Percentiles rank a stretch among this genome's conserved stretches.
These are phyloP conservation scores for Bombus huntii DNA, from an alignment of 1,140 invertebrate species.

Conservation along the genomic window DNA sequence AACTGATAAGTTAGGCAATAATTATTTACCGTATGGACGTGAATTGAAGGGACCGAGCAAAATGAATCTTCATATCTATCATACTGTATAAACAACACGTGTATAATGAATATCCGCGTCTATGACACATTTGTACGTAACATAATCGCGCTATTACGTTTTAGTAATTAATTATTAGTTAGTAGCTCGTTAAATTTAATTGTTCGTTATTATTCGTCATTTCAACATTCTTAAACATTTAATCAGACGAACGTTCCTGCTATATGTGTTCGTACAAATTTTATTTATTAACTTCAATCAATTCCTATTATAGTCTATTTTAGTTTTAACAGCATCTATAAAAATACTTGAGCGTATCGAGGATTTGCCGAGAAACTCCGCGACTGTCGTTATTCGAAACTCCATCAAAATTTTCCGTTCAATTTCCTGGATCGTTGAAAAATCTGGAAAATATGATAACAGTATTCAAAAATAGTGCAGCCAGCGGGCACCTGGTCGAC, in stretches of 20 bases:
- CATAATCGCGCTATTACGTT: not conserved
- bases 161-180: not conserved
- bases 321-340: too few species aligned
- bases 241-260: not conserved
- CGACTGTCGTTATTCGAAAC: not conserved
- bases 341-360: too few species aligned
- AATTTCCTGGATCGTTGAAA: not conserved
- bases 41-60: not conserved
- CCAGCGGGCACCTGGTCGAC: not conserved
- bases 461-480: conserved; percentile 18
- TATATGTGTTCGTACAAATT: not conserved
- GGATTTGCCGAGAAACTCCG: not conserved
- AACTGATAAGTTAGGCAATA: not conserved
- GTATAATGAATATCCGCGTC: not conserved
- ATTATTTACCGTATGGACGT: not conserved
- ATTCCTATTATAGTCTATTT: not conserved
- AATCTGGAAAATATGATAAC: not conserved
- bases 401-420: not conserved
- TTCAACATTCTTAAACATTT: not conserved
- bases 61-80: not conserved
- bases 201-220: not conserved
- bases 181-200: not conserved
- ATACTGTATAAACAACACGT: not conserved
- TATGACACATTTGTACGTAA: not conserved
- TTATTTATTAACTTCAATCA: not conserved